Percentiles rank a stretch among this genome's conserved stretches.
Evolutionary conservation across 2,113 vertebrate genomes (phyloP).

Genomic region (Peromyscus maniculatus): DNA sequence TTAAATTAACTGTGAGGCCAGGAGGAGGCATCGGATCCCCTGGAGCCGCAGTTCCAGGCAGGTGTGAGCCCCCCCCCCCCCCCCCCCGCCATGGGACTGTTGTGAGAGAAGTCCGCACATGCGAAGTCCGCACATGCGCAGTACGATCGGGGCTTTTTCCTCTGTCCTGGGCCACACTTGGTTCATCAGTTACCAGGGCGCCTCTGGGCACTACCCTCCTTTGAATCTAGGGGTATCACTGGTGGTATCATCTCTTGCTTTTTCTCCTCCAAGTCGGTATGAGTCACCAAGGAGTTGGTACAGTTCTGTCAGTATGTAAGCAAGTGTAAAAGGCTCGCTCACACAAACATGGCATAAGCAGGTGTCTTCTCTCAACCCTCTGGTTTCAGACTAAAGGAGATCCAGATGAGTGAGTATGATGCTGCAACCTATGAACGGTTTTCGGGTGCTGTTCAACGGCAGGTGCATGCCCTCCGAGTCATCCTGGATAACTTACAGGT

Average conservation of each 20-base stretch:
- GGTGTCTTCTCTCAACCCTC: neutral
- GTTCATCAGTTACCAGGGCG: neutral
- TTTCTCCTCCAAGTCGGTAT: neutral
- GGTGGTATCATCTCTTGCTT: neutral
- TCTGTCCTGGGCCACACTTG: neutral
- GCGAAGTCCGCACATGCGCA: neutral
- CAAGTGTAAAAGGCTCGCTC: neutral
- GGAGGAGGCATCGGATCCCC: no score
- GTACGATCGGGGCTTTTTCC: neutral
- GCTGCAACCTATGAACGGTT: constrained; percentile 94
- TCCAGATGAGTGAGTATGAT: constrained; percentile 97
- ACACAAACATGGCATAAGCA: neutral
- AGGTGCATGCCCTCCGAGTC: constrained; percentile 95
- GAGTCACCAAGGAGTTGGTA: neutral
- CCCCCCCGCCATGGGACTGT: neutral
- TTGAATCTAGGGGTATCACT: neutral
- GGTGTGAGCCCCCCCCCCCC: neutral
- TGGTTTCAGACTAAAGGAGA: constrained; percentile 93
- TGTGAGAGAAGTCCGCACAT: neutral
- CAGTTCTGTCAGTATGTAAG: neutral
- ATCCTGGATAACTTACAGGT: constrained; percentile 98
- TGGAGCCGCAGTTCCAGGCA: neutral
- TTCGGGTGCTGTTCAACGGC: constrained; percentile 93
- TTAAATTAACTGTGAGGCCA: neutral
- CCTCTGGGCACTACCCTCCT: neutral